Evolutionary conservation across 2,797 vertebrate genomes (phyloP), one percentile per base, ranked within the genome.

Genomic region (Enteromius radiatus): DNA sequence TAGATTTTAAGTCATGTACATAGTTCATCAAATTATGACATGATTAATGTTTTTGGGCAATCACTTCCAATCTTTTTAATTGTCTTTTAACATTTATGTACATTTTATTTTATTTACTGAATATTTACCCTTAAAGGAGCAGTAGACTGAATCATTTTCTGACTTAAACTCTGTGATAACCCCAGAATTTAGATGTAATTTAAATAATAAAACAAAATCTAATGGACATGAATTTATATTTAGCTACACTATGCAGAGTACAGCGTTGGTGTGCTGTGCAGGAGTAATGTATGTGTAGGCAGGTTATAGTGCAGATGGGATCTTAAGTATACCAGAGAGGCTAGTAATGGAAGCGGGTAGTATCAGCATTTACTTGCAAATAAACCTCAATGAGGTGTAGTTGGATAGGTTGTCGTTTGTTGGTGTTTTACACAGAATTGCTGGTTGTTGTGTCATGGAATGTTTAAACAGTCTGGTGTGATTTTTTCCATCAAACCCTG

Each of bases 281-380:
- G 31, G 36, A 78, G 10, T 2, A 2, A 19, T 61, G 31, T 43
- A 23, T 63, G 15, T 76, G 56, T 76, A 7, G 41, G 26, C 56
- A 10, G 67, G 78, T 80, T 59, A 45, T 45, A 70, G 26, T 23
- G 41, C 28, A 63, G 21, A 31, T 61, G 41, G 56, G 69, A 36
- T 76, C 15, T 76, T 15, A 61, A 76, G 67, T 80, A 45, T 80
- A 61, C 67, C 38, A 33, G 19, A 80, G 78, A n/a, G 67, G 26
- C 38, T 70, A 11, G 52, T 71, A 61, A 81, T 73, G 68, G 41
- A 73, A 61, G 28, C 1, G 0, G 68, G 4, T 38, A 47, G 67
- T 10, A 14, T 33, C 15, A 68, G 19, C 31, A 61, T 28, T 61
- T 28, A 3, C 59, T 59, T 23, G 8, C 23, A 63, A 47, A 38